Evolutionary conservation across 2,797 vertebrate species (phyloP).

Genomic region (Tragopan temminckii): DNA sequence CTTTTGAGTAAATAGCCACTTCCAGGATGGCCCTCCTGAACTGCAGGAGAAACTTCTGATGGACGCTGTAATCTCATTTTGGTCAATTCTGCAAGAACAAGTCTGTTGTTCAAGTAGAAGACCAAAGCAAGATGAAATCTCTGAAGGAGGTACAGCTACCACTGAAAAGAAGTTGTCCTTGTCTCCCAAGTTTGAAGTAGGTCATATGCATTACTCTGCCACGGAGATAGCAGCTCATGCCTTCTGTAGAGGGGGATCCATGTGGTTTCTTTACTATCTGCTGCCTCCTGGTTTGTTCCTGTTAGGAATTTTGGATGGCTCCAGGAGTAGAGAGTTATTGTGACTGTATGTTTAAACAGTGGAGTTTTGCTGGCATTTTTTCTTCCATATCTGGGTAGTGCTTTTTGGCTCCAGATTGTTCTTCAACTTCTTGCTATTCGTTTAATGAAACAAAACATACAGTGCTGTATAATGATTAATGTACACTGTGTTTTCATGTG

Average conservation of each 20-base stretch:
- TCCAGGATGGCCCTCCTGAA: not conserved
- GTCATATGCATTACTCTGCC: rapidly evolving
- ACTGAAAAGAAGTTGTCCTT: not conserved
- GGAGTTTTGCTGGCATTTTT: too few species aligned
- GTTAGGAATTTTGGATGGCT: not conserved
- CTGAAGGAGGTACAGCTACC: not conserved
- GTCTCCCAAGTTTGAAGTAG: not conserved
- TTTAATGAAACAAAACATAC: not conserved
- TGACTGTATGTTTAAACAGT: not conserved
- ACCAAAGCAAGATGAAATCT: not conserved
- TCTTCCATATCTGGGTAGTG: not conserved
- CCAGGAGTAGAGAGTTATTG: not conserved
- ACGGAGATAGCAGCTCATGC: not conserved
- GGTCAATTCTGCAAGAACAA: not conserved
- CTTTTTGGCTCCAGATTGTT: not conserved
- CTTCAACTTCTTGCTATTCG: not conserved
- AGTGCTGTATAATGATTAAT: not conserved
- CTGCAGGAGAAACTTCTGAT: not conserved
- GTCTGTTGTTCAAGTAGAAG: not conserved
- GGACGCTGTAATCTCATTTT: not conserved
- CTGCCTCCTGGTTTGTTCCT: not conserved
- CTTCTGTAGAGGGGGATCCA: not conserved
- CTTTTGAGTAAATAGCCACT: not conserved
- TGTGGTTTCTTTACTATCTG: not conserved
- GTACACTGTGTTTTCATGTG: not conserved